Evolutionary conservation across 2,888 invertebrate species (phyloP).

Genomic region (Thysanoteuthis rhombus): DNA sequence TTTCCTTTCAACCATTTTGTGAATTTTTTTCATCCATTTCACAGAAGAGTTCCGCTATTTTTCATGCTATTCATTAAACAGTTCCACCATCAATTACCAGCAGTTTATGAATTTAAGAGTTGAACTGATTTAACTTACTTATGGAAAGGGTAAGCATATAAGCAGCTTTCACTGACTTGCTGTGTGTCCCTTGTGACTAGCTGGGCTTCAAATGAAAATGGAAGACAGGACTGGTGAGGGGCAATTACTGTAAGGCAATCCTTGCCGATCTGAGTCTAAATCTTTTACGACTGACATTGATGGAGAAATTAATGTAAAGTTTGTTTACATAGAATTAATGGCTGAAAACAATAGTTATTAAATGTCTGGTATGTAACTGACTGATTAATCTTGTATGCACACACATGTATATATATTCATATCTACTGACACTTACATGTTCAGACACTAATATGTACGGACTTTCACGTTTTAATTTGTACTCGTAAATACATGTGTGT

Average conservation of each 20-base stretch:
- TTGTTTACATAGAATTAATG: conserved; percentile 12
- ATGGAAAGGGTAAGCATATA: not conserved
- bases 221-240: not conserved
- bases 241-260: not conserved
- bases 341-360: not conserved
- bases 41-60: too few relatives aligned
- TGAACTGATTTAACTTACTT: not conserved
- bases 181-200: too few relatives aligned
- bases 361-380: not conserved
- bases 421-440: not conserved
- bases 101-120: too few relatives aligned
- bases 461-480: not conserved
- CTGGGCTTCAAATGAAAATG: not conserved
- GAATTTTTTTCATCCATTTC: too few relatives aligned
- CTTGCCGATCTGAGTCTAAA: not conserved
- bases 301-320: not conserved
- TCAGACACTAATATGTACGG: not conserved
- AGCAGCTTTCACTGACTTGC: too few relatives aligned
- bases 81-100: too few relatives aligned
- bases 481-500: too few relatives aligned
- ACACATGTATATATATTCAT: not conserved
- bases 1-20: too few relatives aligned
- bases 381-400: not conserved
- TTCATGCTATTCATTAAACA: too few relatives aligned
- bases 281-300: not conserved